phyloP scores from a whole-genome alignment of 2,113 vertebrate genomes.

The Myanophis thanlyinensis region DNA sequence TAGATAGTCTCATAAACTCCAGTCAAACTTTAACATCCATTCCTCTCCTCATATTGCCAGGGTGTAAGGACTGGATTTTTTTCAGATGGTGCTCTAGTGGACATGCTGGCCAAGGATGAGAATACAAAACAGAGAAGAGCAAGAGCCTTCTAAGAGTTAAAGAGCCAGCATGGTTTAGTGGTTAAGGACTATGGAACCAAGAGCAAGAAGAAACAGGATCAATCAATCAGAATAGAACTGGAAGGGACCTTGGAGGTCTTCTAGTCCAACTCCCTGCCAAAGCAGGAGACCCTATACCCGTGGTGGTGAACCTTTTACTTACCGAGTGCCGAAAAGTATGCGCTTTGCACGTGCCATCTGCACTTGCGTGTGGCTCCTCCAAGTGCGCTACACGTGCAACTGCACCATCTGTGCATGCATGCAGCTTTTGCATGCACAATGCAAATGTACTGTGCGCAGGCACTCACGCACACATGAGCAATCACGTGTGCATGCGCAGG shows the following conservation, averaged over 20 bases:
- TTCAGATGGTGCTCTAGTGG: neutral
- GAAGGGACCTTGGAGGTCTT: neutral
- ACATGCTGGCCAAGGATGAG: neutral
- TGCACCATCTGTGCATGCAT: too few relatives aligned
- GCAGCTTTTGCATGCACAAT: too few relatives aligned
- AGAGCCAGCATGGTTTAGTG: neutral
- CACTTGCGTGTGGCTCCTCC: too few relatives aligned
- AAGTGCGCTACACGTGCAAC: too few relatives aligned
- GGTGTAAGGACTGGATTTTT: neutral
- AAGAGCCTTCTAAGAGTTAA: neutral
- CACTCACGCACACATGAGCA: too few relatives aligned
- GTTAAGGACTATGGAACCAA: neutral
- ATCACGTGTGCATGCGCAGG: too few relatives aligned
- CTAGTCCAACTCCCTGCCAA: neutral
- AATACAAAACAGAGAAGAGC: neutral
- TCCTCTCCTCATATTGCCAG: neutral
- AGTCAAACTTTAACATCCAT: neutral
- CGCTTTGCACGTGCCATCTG: too few relatives aligned
- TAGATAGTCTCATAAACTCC: neutral
- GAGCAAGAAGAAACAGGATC: neutral
- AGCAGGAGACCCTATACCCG: neutral
- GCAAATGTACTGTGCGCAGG: too few relatives aligned
- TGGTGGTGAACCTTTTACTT: too few relatives aligned
- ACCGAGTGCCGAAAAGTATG: too few relatives aligned
- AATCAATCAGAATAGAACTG: neutral